Evolutionary conservation across 2,113 vertebrate genomes (phyloP), one percentile per base, ranked within the genome.

Genomic region (Mungos mungo): DNA sequence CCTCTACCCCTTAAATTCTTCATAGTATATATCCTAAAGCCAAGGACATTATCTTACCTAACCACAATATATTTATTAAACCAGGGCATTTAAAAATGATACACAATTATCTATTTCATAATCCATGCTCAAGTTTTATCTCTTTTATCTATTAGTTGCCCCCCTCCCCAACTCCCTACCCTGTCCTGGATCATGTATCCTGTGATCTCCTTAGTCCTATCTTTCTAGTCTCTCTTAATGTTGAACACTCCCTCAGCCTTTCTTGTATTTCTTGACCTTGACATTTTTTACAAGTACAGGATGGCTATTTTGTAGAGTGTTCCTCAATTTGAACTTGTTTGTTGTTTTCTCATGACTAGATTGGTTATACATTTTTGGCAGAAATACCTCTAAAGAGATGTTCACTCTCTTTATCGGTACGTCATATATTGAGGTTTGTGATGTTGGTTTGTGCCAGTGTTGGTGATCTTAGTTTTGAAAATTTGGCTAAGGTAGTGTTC

Each of bases 251-350:
- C 4, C 21, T 93, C 19, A 92, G 52, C 5, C 65, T 86, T 86
- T 91, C 69, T 85, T 93, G 11, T 95, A 21, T 95, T 96, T 96
- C 65, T 97, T 93, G 69, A 80, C 69, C 87, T 97, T 97, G 95
- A 81, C 80, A 69, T 95, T 97, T 97, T 97, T 97, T 38, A 63
- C 87, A 90, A 90, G 80, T 88, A 84, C 69, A 92, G 45, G n/a
- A 38, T 52, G 88, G 65, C 95, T 90, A 81, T 92, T 97, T 77
- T 90, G 88, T 96, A 82, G 25, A 60, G 21, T 52, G 54, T 93
- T 10, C 38, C n/a, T 96, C 57, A 69, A 4, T 96, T 92, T 84
- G 80, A 93, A 96, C 93, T 95, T 96, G 72, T 74, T 85, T 90
- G 25, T 96, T 96, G 54, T 79, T 90, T 93, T 90, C 88, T 96